Conservation (phyloP, 1,140 invertebrate genomes). For the Bombus turneri region DNA sequence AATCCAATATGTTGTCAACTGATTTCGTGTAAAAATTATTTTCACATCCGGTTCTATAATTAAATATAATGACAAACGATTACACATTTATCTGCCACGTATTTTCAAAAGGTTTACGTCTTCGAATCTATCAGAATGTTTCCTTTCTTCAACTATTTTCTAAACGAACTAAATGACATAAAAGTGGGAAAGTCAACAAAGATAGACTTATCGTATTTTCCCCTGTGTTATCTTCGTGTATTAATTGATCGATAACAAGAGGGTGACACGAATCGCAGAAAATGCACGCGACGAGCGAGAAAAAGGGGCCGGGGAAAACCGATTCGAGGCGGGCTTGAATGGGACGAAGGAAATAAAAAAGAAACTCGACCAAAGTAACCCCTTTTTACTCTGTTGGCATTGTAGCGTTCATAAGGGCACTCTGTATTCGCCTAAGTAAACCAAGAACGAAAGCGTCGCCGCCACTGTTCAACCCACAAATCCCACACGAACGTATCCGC, state of each 20-base stretch:
- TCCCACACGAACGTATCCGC: conserved; percentile 21
- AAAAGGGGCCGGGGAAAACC: conserved; percentile 9
- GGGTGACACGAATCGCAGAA: background rate
- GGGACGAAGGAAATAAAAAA: background rate
- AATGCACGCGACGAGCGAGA: background rate
- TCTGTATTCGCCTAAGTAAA: conserved; percentile 50
- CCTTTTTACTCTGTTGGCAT: conserved; percentile 21
- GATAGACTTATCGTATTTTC: background rate
- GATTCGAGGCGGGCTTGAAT: conserved; percentile 1
- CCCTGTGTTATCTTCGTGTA: background rate
- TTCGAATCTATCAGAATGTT: too few relatives aligned
- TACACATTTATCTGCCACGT: too few relatives aligned
- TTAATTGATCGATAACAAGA: conserved; percentile 24
- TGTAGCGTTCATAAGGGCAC: conserved; percentile 31
- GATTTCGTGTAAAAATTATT: too few relatives aligned
- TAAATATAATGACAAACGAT: too few relatives aligned
- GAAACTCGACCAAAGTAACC: conserved; percentile 31
- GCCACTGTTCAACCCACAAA: conserved; percentile 49
- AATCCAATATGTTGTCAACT: too few relatives aligned
- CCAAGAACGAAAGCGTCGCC: conserved; percentile 54
- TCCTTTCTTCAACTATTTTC: background rate
- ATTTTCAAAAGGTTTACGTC: too few relatives aligned
- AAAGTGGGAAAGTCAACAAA: background rate
- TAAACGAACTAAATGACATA: too few relatives aligned
- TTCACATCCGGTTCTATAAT: too few relatives aligned